phyloP scores from a whole-genome alignment of 2,888 invertebrate genomes.

The Hydriomena furcata region DNA sequence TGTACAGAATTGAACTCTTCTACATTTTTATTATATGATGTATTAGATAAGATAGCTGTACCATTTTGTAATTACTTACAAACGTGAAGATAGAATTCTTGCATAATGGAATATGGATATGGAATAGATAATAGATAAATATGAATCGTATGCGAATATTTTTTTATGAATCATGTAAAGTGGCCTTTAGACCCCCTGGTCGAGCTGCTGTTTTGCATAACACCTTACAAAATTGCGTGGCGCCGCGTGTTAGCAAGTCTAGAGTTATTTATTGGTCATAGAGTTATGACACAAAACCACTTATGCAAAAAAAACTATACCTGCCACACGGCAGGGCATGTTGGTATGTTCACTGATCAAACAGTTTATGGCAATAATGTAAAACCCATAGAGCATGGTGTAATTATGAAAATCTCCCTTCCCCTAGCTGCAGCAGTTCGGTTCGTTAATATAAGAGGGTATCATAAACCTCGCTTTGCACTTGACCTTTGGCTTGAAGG shows the following conservation, averaged over 20 bases:
- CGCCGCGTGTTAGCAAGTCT: constrained; percentile 1
- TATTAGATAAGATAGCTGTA: no score
- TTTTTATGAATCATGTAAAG: no score
- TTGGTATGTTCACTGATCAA: background rate
- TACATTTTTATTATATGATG: no score
- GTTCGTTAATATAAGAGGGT: constrained; percentile 14
- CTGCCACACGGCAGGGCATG: background rate
- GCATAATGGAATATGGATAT: no score
- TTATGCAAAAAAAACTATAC: no score
- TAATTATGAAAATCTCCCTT: constrained; percentile 9
- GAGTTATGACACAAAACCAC: background rate
- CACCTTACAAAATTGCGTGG: constrained; percentile 2
- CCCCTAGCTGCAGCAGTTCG: constrained; percentile 13
- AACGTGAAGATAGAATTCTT: no score
- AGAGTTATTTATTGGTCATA: background rate
- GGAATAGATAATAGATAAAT: no score
- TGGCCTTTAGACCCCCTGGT: no score
- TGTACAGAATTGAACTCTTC: no score
- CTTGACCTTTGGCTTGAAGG: constrained; percentile 21
- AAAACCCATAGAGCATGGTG: constrained; percentile 5
- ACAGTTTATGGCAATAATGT: background rate
- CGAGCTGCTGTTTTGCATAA: no score
- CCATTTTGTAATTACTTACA: no score
- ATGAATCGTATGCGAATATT: no score
- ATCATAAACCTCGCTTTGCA: constrained; percentile 15